Evolutionary conservation across 2,113 vertebrate species (phyloP), one percentile per base, ranked within the genome.

Genomic region (Struthidea cinerea): DNA sequence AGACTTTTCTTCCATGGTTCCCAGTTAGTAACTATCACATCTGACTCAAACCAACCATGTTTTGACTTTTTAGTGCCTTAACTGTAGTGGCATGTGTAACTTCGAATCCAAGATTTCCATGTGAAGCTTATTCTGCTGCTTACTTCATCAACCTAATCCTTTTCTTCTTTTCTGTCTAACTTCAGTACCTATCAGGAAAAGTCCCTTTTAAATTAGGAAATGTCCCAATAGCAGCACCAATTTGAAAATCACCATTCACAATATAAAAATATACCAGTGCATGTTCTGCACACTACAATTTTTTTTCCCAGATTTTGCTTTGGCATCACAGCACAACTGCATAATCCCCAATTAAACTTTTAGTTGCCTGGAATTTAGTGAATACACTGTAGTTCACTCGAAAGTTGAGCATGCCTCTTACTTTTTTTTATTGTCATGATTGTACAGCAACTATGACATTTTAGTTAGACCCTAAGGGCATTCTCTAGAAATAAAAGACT

Each of bases 401-500:
- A 79, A 84, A 74, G n/a, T 60, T 93, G 61, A 83, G 32, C 24
- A 49, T 3, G 13, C 9, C 33, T 80, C 73, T 67, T 55, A 41
- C n/a, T 68, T 52, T 73, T 84, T 59, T 73, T 97, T 71, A 26
- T 65, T 92, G 75, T 49, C 46, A 88, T 28, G 53, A 77, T 37
- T 61, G 50, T 65, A 30, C 0, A 80, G 68, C 56, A 93, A 88
- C 61, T 68, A 28, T 21, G 12, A 26, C 50, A 83, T 75, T 96
- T 93, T 83, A 91, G 39, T 53, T 49, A 77, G 74, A 95, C 52
- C 83, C 83, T 84, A 70, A 7, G 11, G 78, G 30, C 7, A 70
- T 88, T 87, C 61, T 60, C 73, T 94, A 84, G 90, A 84, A 95
- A 89, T 80, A 65, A 94, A 95, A 79, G 24, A 69, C 42, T 93